Evolutionary conservation across 2,797 vertebrate genomes (phyloP).

Genomic region (Gambusia yucatana): DNA sequence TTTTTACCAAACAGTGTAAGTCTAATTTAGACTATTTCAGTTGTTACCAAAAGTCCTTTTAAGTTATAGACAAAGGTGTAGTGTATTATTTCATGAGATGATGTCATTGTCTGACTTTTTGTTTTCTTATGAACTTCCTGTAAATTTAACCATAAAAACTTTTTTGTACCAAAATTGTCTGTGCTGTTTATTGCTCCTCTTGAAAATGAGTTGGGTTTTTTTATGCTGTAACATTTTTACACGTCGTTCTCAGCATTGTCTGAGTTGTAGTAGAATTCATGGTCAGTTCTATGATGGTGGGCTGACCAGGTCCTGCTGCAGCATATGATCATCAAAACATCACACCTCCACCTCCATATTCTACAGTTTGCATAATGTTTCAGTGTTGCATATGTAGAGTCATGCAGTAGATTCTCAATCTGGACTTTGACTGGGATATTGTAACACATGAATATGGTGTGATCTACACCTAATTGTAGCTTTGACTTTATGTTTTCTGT

Average conservation of each 20-base stretch:
- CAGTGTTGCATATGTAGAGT: background rate
- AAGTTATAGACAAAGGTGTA: conserved; percentile 29
- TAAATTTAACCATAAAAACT: conserved; percentile 77
- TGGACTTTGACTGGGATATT: too few species aligned
- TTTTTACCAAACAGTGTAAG: conserved; percentile 17
- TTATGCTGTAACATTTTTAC: background rate
- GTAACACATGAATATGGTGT: too few species aligned
- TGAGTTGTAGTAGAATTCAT: background rate
- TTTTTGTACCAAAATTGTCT: conserved; percentile 60
- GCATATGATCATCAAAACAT: background rate
- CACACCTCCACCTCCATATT: background rate
- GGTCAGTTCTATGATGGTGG: background rate
- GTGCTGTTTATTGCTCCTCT: conserved; percentile 7
- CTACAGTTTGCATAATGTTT: background rate
- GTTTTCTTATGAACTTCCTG: conserved; percentile 42
- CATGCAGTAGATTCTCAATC: too few species aligned
- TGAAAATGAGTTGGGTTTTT: background rate
- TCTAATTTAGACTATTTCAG: background rate
- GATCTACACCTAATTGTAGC: too few species aligned
- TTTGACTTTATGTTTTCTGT: too few species aligned
- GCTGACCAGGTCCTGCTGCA: background rate
- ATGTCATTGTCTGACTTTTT: conserved; percentile 36
- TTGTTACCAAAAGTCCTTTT: conserved; percentile 27
- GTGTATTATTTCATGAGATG: conserved; percentile 32
- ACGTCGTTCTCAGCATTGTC: background rate